Percentiles rank a stretch among this genome's conserved stretches.
phyloP scores from a whole-genome alignment of 2,797 vertebrate genomes.

The Myotis pilosus region DNA sequence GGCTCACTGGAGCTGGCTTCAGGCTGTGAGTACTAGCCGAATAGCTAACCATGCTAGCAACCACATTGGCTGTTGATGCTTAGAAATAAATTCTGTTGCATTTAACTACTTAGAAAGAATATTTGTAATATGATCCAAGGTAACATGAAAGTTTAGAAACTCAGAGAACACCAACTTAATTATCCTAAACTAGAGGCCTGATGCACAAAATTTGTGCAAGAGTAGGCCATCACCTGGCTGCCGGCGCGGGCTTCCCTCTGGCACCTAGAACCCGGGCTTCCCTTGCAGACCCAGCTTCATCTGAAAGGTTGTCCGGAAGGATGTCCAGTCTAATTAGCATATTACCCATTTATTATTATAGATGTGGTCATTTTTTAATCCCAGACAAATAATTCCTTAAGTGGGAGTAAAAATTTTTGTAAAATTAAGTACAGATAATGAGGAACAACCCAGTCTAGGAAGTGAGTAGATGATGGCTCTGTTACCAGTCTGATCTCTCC shows the following conservation, averaged over 20 bases:
- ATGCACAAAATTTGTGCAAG: no score
- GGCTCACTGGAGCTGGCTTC: background rate
- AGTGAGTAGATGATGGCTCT: background rate
- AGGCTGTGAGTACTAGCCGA: background rate
- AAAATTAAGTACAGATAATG: background rate
- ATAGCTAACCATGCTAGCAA: background rate
- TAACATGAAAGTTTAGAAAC: background rate
- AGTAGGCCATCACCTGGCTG: no score
- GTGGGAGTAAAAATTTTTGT: background rate
- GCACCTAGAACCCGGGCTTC: no score
- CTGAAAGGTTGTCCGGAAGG: no score
- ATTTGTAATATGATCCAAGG: background rate
- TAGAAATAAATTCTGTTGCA: background rate
- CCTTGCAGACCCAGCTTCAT: no score
- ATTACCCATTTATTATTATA: no score
- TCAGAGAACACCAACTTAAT: background rate
- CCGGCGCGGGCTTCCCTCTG: no score
- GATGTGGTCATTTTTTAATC: background rate
- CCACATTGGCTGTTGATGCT: background rate
- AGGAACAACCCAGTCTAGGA: background rate
- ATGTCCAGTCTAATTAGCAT: no score
- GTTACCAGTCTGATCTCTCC: background rate
- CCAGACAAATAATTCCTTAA: background rate
- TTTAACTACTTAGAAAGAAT: conserved; percentile 23
- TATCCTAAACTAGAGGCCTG: background rate